Evolutionary conservation across 2,888 invertebrate genomes (phyloP), one percentile per base, ranked within the genome.

Genomic region (Cantharis lateralis): DNA sequence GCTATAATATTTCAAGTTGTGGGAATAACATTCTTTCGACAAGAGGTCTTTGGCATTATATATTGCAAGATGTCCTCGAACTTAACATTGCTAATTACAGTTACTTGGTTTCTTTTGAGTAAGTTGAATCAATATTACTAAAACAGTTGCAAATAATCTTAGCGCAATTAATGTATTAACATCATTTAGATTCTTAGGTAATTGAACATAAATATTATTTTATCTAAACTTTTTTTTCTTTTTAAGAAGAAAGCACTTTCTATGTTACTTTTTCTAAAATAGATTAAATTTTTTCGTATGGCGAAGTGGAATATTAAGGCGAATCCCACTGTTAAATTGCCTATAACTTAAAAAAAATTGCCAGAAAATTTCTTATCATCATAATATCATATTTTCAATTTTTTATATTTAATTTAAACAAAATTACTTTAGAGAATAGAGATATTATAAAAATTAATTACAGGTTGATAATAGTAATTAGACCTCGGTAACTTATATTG

Each of bases 21-120:
- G 72, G 64, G 72, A 72, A 72, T 71, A 64, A 66, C 72, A 66
- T 71, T 62, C 71, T 63, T 64, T 64, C 71, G 64, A 20, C 72
- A 62, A 71, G 66, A 72, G 72, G 72, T 72, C 72, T 72, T 72
- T 72, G 72, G 64, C 66, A 66, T 72, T 64, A 66, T 72, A 66
- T 66, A 66, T 66, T 72, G 64, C 72, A 66, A 72, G 64, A 72
- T 72, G 72, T 72, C 72, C 72, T 72, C 72, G 72, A 72, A 72
- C 72, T 72, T 72, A 66, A 66, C 48, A 28, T 32, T 48, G 72
- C 48, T 72, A 71, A 71, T 71, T 63, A 72, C 72, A 72, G 72
- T 72, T 72, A 72, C 64, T 72, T 72, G 66, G n/a, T 18, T 48
- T 72, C 48, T 48, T 62, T 28, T 62, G 28, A 16, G 48, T 48